Evolutionary conservation across 1,140 invertebrate genomes (phyloP).

Genomic region (Bactericera cockerelli): DNA sequence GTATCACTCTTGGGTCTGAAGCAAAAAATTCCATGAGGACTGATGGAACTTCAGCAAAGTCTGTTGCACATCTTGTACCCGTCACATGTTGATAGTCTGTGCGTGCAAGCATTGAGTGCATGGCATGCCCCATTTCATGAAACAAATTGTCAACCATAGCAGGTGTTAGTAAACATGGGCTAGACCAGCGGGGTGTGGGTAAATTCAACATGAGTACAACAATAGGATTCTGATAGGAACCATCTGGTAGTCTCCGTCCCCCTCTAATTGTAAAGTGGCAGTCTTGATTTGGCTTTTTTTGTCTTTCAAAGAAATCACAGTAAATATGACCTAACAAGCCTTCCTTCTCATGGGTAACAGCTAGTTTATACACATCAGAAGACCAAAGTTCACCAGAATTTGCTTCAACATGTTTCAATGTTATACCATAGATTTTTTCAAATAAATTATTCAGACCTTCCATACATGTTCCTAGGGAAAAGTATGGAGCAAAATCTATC

Average conservation of each 20-base stretch:
- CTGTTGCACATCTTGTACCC: slow-evolving; percentile 89
- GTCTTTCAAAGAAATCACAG: slow-evolving; percentile 87
- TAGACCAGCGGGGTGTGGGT: slow-evolving; percentile 49
- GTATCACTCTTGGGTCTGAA: slow-evolving; percentile 67
- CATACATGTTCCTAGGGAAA: slow-evolving; percentile 90
- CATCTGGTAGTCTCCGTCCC: slow-evolving; percentile 61
- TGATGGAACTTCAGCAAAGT: slow-evolving; percentile 97
- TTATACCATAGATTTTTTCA: slow-evolving; percentile 61
- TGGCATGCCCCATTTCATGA: slow-evolving; percentile 98
- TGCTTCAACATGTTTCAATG: slow-evolving; percentile 50
- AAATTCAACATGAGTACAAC: slow-evolving; percentile 90
- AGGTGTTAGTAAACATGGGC: slow-evolving; percentile 65
- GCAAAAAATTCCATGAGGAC: slow-evolving; percentile 98
- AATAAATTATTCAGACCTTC: slow-evolving; percentile 82
- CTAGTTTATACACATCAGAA: slow-evolving; percentile 74
- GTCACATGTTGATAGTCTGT: slow-evolving; percentile 94
- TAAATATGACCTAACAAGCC: slow-evolving; percentile 85
- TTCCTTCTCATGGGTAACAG: slow-evolving; percentile 59
- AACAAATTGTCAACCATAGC: slow-evolving; percentile 89
- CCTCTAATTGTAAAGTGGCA: slow-evolving; percentile 98
- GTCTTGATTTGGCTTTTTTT: slow-evolving; percentile 85
- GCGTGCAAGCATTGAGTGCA: slow-evolving; percentile 95
- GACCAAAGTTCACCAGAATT: slow-evolving; percentile 69
- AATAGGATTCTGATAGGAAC: slow-evolving; percentile 80
- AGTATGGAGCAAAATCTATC: slow-evolving; percentile 67